Evolutionary conservation across 92 coral and sea anemone species (phyloP), one percentile per base, ranked within the genome.

Genomic region (Desmophyllum pertusum): DNA sequence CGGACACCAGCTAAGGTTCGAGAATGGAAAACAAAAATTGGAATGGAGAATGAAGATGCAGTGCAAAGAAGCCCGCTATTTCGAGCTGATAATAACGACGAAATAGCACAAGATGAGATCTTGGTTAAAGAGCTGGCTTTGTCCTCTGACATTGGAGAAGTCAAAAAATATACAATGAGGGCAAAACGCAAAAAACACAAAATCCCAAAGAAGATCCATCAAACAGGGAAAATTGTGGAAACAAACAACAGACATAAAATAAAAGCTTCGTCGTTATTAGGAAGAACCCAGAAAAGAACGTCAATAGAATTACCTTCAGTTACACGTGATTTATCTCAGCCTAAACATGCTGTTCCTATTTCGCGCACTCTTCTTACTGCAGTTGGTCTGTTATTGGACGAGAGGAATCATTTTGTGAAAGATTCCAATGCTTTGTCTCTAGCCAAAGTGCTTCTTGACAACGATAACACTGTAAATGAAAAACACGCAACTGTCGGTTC

Each of bases 321-420:
- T 23, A 3, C 38, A 50, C 40, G n/a, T 35, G 76, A n/a, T 4
- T 37, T 13, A 69, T 29, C 76, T 18, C 25, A n/a, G 19, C 75
- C 71, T 55, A 80, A 41, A 8, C 40, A 84, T 46, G 39, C n/a
- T 29, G 71, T 75, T 57, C 91, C 87, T 61, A 63, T 92, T 27
- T 87, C 98, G 2, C 92, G 84, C 5, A 91, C 92, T 29, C 76
- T 94, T 30, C 71, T 94, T 27, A 91, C 85, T 73, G 98, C 98
- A 73, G 57, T 94, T 21, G 88, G 77, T 17, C 86, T 94, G 52
- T 74, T 94, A 7, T 63, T 94, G n/a, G 84, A 94, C 65, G 85
- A 92, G 36, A 89, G 77, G 43, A 94, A 94, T 46, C 90, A 88
- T 53, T 94, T 94, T 77, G 89, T 89, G 46, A 85, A 94, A 59